A percentile compares a stretch with the other conserved stretches of the same genome.
These are phyloP conservation scores for Epirrhoe alternata DNA, from an alignment of 2,888 invertebrate genomes.

Conservation along the genomic window DNA sequence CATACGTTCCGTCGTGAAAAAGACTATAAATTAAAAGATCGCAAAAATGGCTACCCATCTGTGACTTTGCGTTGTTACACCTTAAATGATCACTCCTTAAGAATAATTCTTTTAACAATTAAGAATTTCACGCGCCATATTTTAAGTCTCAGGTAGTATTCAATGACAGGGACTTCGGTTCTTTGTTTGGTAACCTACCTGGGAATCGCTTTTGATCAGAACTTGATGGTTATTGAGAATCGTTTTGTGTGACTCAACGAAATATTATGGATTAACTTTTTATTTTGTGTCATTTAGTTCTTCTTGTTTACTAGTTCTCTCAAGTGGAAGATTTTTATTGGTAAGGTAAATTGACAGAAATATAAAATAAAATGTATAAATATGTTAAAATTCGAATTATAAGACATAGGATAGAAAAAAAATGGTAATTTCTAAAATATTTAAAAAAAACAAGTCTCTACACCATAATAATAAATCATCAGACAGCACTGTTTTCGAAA, in stretches of 20 bases:
- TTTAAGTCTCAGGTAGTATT: conserved; percentile 24
- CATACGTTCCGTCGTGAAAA: too few relatives aligned
- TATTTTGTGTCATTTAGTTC: too few relatives aligned
- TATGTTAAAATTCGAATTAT: too few relatives aligned
- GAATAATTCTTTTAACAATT: conserved; percentile 11
- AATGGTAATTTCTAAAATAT: background rate
- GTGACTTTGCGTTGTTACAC: background rate
- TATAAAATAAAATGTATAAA: too few relatives aligned
- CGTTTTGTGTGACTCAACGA: background rate
- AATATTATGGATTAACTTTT: too few relatives aligned
- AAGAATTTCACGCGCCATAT: conserved; percentile 9
- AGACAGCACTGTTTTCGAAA: background rate
- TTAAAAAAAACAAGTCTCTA: background rate
- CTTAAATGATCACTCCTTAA: conserved; percentile 21
- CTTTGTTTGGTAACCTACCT: conserved; percentile 20
- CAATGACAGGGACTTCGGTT: conserved; percentile 5
- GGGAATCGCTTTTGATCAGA: background rate
- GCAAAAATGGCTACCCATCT: background rate
- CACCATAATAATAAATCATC: background rate
- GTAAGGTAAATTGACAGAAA: too few relatives aligned
- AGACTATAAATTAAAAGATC: background rate
- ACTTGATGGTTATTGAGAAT: background rate
- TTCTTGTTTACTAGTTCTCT: too few relatives aligned
- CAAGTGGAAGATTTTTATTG: too few relatives aligned
- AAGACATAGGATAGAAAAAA: too few relatives aligned